phyloP scores from a whole-genome alignment of 2,113 vertebrate genomes.

The Nipponia nippon region DNA sequence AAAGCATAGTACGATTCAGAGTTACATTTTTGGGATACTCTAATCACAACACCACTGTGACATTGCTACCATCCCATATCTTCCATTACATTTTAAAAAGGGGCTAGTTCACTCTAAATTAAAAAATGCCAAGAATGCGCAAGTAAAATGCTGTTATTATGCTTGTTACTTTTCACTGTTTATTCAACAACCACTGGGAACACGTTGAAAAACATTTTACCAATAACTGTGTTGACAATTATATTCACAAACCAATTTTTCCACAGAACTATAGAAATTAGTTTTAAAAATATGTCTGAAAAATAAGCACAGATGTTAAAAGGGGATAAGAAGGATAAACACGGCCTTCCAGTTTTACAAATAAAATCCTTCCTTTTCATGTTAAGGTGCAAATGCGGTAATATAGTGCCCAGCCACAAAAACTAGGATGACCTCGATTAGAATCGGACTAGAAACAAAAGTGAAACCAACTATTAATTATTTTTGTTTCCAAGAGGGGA shows the following conservation, averaged over 20 bases:
- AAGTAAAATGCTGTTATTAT: not conserved
- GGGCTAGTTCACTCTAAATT: not conserved
- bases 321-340: not conserved
- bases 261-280: not conserved
- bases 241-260: not conserved
- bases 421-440: not conserved
- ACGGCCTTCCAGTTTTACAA: not conserved
- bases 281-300: not conserved
- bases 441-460: slow-evolving; percentile 20
- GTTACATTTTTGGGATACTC: not conserved
- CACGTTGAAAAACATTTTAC: not conserved
- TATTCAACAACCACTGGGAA: not conserved
- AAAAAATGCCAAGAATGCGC: not conserved
- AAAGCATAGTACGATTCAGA: not conserved
- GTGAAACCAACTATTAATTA: not conserved
- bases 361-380: not conserved
- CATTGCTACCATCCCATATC: not conserved
- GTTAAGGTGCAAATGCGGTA: not conserved
- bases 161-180: not conserved
- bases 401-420: not conserved
- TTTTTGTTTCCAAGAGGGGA: not conserved
- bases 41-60: not conserved
- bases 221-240: not conserved
- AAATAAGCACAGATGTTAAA: not conserved
- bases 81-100: not conserved